Conservation (phyloP, 2,113 vertebrate species). For the Zapornia atra region DNA sequence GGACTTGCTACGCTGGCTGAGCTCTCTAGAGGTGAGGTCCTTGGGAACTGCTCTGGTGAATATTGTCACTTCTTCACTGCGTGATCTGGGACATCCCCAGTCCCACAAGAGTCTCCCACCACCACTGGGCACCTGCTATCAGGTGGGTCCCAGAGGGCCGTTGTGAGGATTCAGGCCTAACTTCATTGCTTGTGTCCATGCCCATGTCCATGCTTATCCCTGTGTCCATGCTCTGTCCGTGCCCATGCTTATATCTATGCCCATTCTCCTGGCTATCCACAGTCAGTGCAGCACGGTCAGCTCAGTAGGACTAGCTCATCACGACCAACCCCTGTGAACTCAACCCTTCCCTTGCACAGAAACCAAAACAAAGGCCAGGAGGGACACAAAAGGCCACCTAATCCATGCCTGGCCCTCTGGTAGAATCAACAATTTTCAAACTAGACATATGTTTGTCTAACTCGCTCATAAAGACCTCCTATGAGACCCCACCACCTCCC, state of each 20-base stretch:
- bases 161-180: background rate
- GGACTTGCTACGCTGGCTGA: background rate
- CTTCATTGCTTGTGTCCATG: background rate
- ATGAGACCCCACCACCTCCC: background rate
- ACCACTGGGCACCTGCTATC: background rate
- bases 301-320: background rate
- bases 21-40: background rate
- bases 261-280: accelerated
- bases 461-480: background rate
- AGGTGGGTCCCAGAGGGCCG: background rate
- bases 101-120: accelerated
- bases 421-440: background rate
- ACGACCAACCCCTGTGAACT: background rate
- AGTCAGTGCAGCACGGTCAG: background rate
- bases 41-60: background rate
- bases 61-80: background rate
- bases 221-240: background rate
- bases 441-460: background rate
- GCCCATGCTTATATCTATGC: background rate
- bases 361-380: background rate
- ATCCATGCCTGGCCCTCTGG: background rate
- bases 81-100: background rate
- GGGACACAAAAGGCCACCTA: background rate
- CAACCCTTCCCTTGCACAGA: background rate
- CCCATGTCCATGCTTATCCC: no score